Percentiles rank a stretch among this genome's conserved stretches.
These are phyloP conservation scores for Drosophila aff. DNA, from an alignment of 1,140 invertebrate genomes.

Conservation along the genomic window DNA sequence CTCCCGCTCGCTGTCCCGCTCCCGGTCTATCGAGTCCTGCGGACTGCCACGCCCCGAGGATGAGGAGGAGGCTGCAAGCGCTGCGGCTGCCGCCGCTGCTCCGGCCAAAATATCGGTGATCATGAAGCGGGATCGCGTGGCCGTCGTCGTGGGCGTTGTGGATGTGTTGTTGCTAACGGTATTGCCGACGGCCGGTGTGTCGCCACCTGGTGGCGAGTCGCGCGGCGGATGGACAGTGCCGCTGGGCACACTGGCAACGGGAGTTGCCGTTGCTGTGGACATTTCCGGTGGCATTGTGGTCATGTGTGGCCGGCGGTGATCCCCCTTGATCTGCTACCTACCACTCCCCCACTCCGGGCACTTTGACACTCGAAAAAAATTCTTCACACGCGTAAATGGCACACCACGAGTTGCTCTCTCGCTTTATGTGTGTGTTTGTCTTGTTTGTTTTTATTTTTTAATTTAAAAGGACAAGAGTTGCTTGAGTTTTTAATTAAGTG, in stretches of 20 bases:
- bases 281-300: constrained; percentile 85
- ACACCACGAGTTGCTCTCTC: neutral
- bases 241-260: constrained; percentile 76
- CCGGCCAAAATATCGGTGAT: constrained; percentile 91
- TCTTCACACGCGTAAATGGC: constrained; percentile 5
- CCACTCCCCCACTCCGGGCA: constrained; percentile 18
- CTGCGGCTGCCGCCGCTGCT: constrained; percentile 83
- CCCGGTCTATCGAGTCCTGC: neutral
- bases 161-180: constrained; percentile 27
- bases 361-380: constrained; percentile 31
- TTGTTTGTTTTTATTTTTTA: too few relatives aligned
- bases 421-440: neutral
- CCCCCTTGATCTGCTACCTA: constrained; percentile 4
- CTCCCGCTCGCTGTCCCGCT: constrained; percentile 33
- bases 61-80: constrained; percentile 56
- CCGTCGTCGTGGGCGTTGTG: constrained; percentile 86
- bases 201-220: constrained; percentile 85
- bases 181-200: constrained; percentile 53
- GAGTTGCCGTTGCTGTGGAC: constrained; percentile 73
- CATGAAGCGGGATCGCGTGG: constrained; percentile 91
- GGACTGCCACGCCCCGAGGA: constrained; percentile 47
- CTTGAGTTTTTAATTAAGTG: neutral
- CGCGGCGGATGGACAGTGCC: constrained; percentile 55
- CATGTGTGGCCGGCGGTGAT: constrained; percentile 62
- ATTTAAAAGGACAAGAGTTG: neutral